These are phyloP conservation scores for Halcyon badia DNA, from an alignment of 2,797 vertebrate genomes.

Conservation along the genomic window DNA sequence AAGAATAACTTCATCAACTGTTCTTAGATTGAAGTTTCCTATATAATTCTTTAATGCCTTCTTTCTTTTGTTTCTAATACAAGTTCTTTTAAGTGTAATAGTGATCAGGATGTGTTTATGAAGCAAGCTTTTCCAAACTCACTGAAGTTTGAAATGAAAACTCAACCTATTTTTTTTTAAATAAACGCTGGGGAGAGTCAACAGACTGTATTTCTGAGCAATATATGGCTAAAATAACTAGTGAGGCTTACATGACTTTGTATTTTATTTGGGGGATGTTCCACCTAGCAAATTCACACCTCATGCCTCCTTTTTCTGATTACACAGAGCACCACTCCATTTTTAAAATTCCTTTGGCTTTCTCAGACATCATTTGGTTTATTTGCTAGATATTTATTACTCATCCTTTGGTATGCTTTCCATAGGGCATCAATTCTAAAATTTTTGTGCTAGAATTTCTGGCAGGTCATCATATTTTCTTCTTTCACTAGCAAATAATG, in stretches of 20 bases:
- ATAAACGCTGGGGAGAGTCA: not conserved
- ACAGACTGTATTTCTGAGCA: not conserved
- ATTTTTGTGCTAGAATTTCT: not conserved
- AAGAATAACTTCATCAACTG: not conserved
- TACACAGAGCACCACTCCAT: not conserved
- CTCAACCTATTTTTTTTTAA: not conserved
- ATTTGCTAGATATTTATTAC: not conserved
- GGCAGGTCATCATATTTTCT: not conserved
- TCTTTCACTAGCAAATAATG: not conserved
- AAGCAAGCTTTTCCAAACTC: not conserved
- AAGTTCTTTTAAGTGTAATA: not conserved
- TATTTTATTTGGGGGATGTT: not conserved
- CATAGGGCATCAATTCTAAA: not conserved
- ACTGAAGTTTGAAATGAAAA: not conserved
- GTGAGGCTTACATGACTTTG: not conserved
- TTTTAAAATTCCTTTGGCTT: not conserved
- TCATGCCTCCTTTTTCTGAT: not conserved
- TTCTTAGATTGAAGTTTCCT: not conserved
- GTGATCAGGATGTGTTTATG: not conserved
- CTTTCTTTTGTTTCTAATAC: not conserved
- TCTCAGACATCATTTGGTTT: not conserved
- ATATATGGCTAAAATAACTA: not conserved
- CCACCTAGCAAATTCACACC: not conserved
- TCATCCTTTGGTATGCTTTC: not conserved
- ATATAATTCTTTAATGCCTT: not conserved